A percentile compares a stretch with the other conserved stretches of the same genome.
These are phyloP conservation scores for Halcyon smyrnensis DNA, from an alignment of 2,797 vertebrate species.

Conservation along the genomic window DNA sequence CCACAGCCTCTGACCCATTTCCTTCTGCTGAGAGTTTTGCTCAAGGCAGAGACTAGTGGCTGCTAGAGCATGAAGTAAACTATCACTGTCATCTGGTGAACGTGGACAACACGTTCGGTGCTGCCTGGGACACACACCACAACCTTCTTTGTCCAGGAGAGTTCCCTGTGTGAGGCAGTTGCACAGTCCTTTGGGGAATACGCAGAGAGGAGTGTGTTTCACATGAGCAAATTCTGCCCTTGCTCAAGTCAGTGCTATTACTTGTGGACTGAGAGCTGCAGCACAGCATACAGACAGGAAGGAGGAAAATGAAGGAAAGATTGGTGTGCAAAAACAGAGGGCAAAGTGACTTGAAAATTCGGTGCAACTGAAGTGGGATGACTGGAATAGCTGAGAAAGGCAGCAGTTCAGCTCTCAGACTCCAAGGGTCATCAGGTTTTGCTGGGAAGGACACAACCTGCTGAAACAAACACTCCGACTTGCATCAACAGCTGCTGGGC, in stretches of 20 bases:
- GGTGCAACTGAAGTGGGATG: background rate
- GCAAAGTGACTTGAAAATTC: rapidly evolving
- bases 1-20: slow-evolving; percentile 29
- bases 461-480: background rate
- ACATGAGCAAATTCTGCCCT: background rate
- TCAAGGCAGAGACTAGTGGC: slow-evolving; percentile 29
- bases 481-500: background rate
- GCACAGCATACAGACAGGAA: background rate
- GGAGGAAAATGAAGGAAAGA: background rate
- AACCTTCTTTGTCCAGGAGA: slow-evolving; percentile 3
- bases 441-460: background rate
- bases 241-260: background rate
- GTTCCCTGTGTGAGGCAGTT: background rate
- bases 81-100: slow-evolving; percentile 11
- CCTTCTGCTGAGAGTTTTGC: slow-evolving; percentile 17
- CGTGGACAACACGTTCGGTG: slow-evolving; percentile 14
- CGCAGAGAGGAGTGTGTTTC: background rate
- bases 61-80: slow-evolving; percentile 30
- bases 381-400: background rate
- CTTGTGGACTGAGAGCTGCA: background rate
- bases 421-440: background rate
- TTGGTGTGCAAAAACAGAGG: background rate
- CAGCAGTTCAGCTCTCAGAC: background rate
- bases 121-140: slow-evolving; percentile 16
- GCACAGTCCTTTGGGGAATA: background rate